Percentiles rank a stretch among this genome's conserved stretches.
Conservation (phyloP, 2,113 vertebrate species). For the Salvator merianae region DNA sequence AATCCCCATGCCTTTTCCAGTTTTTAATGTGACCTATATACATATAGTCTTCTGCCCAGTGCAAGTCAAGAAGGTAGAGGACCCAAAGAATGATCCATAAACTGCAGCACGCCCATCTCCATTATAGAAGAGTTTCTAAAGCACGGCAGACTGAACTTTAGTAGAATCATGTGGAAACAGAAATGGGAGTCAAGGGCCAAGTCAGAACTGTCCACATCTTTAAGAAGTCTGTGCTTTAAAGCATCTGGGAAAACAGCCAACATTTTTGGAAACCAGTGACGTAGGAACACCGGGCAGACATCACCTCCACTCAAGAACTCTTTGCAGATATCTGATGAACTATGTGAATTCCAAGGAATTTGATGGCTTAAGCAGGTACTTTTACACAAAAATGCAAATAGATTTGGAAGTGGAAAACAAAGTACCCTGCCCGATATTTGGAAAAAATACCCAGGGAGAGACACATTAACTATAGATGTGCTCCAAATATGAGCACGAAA, state of each 20-base stretch:
- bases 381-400: background rate
- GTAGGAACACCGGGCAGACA: background rate
- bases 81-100: background rate
- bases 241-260: background rate
- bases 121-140: background rate
- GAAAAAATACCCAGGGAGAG: constrained; percentile 1
- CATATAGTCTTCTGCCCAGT: background rate
- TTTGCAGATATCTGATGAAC: background rate
- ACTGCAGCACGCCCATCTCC: background rate
- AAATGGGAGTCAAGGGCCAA: background rate
- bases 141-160: background rate
- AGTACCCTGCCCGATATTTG: background rate
- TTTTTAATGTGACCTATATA: background rate
- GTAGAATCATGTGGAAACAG: background rate
- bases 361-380: background rate
- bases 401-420: constrained; percentile 6
- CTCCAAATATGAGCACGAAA: constrained; percentile 44
- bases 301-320: background rate
- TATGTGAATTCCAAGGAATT: background rate
- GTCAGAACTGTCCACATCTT: background rate
- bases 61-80: background rate
- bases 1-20: too few species aligned
- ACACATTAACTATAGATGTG: accelerated
- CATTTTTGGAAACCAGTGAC: background rate
- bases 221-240: background rate